phyloP scores from a whole-genome alignment of 2,797 vertebrate genomes.

The Vireo griseus region DNA sequence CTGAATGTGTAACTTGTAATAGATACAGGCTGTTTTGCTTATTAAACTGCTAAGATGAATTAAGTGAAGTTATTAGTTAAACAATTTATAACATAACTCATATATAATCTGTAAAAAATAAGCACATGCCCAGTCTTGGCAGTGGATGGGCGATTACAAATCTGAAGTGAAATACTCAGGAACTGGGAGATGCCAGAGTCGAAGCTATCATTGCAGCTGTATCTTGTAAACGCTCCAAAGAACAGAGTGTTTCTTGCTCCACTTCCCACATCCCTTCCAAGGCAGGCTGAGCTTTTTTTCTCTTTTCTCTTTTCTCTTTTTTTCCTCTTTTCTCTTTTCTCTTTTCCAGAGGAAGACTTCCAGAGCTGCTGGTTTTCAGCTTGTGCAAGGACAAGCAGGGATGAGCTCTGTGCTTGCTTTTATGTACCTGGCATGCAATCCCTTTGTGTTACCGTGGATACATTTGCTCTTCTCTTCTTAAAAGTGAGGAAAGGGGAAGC shows the following conservation, averaged over 20 bases:
- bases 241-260: not conserved
- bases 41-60: too few relatives aligned
- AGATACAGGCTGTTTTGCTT: too few relatives aligned
- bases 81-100: not conserved
- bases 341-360: constrained; percentile 68
- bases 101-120: not conserved
- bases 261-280: not conserved
- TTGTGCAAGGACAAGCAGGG: constrained; percentile 70
- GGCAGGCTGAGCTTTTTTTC: not conserved
- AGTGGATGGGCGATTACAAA: not conserved
- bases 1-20: not conserved
- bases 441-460: constrained; percentile 72
- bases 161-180: not conserved
- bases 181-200: not conserved
- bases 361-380: constrained; percentile 76
- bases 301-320: not conserved
- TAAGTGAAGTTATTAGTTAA: too few relatives aligned
- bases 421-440: constrained; percentile 62
- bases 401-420: constrained; percentile 70
- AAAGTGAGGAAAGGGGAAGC: constrained; percentile 67
- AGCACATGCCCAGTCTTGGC: not conserved
- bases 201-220: not conserved
- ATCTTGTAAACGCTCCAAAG: not conserved
- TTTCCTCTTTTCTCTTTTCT: not conserved
- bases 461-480: constrained; percentile 69